phyloP scores from a whole-genome alignment of 2,797 vertebrate species.

The Tapirus indicus region DNA sequence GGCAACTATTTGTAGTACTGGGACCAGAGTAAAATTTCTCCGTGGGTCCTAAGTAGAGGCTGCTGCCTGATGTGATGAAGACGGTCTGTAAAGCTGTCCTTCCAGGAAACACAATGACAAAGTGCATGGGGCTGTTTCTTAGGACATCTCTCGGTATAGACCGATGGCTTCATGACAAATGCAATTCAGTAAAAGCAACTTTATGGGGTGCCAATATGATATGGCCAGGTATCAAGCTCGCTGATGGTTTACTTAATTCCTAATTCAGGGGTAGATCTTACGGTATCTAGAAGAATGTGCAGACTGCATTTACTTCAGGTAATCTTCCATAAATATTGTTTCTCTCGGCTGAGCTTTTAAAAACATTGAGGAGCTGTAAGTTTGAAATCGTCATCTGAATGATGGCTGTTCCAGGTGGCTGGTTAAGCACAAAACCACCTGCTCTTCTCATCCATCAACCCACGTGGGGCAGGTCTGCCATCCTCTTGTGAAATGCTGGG shows the following conservation, averaged over 20 bases:
- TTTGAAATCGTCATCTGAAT: constrained; percentile 19
- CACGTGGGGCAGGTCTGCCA: neutral
- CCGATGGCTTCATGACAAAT: constrained; percentile 33
- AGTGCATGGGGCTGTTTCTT: neutral
- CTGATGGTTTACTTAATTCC: constrained; percentile 32
- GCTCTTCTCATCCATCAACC: neutral
- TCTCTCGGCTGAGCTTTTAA: constrained; percentile 52
- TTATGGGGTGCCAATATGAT: neutral
- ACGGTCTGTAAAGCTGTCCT: constrained; percentile 40
- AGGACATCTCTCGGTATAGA: constrained; percentile 18
- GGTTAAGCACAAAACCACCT: constrained; percentile 16
- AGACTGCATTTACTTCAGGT: neutral
- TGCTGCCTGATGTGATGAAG: neutral
- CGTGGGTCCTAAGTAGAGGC: neutral
- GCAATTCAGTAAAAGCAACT: constrained; percentile 60
- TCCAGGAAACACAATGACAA: constrained; percentile 7
- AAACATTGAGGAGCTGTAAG: neutral
- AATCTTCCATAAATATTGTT: constrained; percentile 59
- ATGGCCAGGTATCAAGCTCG: neutral
- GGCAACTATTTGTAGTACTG: neutral
- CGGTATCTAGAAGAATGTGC: constrained; percentile 1
- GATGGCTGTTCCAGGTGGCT: neutral
- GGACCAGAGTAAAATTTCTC: neutral
- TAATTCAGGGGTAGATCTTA: constrained; percentile 38
- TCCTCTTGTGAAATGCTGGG: neutral